A percentile compares a stretch with the other conserved stretches of the same genome.
phyloP scores from a whole-genome alignment of 2,888 invertebrate genomes.

The Drosophila seclusa region DNA sequence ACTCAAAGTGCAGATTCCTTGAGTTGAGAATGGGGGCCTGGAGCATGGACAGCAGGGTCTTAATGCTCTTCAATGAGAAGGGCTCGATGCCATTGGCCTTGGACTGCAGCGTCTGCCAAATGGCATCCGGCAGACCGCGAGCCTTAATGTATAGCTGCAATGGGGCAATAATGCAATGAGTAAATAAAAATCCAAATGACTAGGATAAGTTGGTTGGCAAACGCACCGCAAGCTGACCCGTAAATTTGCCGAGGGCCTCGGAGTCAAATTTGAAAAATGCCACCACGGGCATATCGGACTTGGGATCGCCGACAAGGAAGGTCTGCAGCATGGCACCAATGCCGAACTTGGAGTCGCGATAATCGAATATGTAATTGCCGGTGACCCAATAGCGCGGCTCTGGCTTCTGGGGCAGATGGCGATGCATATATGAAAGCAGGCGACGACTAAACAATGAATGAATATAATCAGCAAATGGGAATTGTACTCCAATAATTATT shows the following conservation, averaged over 20 bases:
- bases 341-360: constrained; percentile 87
- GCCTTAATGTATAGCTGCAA: constrained; percentile 87
- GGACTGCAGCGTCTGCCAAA: constrained; percentile 84
- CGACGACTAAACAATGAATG: constrained; percentile 85
- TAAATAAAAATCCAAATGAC: not conserved
- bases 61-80: constrained; percentile 86
- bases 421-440: constrained; percentile 88
- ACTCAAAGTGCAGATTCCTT: constrained; percentile 88
- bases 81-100: constrained; percentile 85
- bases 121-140: constrained; percentile 85
- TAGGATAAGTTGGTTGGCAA: not conserved
- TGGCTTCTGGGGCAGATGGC: constrained; percentile 87
- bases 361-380: constrained; percentile 90
- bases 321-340: constrained; percentile 87
- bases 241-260: constrained; percentile 86
- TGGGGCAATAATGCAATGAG: not conserved
- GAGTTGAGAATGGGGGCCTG: constrained; percentile 84
- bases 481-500: not conserved
- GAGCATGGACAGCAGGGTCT: constrained; percentile 85
- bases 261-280: constrained; percentile 86
- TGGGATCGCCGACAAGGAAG: constrained; percentile 88
- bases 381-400: constrained; percentile 88
- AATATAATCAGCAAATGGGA: not conserved
- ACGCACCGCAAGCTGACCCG: constrained; percentile 87
- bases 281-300: constrained; percentile 88